phyloP scores from a whole-genome alignment of 2,113 vertebrate species.

The Hoplias malabaricus region DNA sequence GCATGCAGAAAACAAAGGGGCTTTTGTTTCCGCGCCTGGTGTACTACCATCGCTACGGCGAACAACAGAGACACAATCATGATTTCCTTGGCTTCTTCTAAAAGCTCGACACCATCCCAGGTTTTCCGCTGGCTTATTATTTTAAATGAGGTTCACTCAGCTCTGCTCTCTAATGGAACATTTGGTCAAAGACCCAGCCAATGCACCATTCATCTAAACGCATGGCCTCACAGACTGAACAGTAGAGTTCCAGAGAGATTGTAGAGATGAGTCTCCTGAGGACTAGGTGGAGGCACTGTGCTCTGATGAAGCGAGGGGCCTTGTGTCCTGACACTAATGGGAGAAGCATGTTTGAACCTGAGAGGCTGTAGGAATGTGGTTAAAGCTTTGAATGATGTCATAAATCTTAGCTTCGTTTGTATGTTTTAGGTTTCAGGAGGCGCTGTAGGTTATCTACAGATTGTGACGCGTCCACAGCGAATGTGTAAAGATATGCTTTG shows the following conservation, averaged over 20 bases:
- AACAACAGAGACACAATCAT: not conserved
- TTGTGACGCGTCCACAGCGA: not conserved
- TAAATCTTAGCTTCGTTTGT: not conserved
- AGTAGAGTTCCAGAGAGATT: not conserved
- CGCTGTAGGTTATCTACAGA: not conserved
- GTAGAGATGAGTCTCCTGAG: not conserved
- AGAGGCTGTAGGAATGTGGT: conserved; percentile 38
- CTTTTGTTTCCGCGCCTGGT: conserved; percentile 24
- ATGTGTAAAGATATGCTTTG: not conserved
- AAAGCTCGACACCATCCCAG: not conserved
- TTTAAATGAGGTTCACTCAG: not conserved
- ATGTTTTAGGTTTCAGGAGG: not conserved
- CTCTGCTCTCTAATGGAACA: not conserved
- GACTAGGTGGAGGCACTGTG: not conserved
- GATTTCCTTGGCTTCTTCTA: not conserved
- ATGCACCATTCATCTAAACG: not conserved
- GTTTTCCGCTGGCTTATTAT: not conserved
- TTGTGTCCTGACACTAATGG: not conserved
- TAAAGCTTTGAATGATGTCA: conserved; percentile 27
- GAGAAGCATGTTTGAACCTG: conserved; percentile 45
- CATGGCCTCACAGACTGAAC: not conserved
- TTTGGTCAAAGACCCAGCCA: not conserved
- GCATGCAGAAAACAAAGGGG: conserved; percentile 29
- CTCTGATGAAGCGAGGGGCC: not conserved
- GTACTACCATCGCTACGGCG: conserved; percentile 3